phyloP scores from a whole-genome alignment of 2,888 invertebrate genomes.

The Junonia oenone region DNA sequence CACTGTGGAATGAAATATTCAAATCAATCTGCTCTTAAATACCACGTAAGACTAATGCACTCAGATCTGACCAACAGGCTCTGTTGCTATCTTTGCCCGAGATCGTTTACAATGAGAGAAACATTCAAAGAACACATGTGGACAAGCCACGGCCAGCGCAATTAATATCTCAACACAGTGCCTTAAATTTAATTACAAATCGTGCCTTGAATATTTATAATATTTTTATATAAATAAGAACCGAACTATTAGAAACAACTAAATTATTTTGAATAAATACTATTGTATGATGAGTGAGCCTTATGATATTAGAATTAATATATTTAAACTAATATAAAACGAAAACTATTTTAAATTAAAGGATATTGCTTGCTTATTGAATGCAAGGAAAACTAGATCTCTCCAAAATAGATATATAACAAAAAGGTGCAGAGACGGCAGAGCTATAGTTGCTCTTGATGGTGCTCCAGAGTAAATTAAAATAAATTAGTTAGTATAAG shows the following conservation, averaged over 20 bases:
- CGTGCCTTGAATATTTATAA: conserved; percentile 24
- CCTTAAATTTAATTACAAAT: conserved; percentile 43
- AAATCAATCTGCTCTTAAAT: conserved; percentile 84
- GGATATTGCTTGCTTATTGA: conserved; percentile 10
- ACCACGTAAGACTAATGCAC: conserved; percentile 84
- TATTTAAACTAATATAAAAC: conserved; percentile 2
- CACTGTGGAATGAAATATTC: conserved; percentile 85
- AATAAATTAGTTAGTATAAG: conserved; percentile 11
- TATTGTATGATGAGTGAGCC: conserved; percentile 12
- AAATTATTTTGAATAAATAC: conserved; percentile 16
- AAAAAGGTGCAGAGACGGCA: conserved; percentile 12
- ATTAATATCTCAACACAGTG: conserved; percentile 55
- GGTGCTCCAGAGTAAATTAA: conserved; percentile 22
- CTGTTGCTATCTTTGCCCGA: conserved; percentile 84
- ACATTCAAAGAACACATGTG: conserved; percentile 85
- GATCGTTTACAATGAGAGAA: conserved; percentile 84
- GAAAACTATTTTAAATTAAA: conserved; percentile 7
- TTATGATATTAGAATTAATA: conserved; percentile 15
- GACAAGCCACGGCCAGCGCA: conserved; percentile 82
- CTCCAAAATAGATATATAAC: conserved; percentile 23
- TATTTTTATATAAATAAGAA: conserved; percentile 20
- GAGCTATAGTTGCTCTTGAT: conserved; percentile 15
- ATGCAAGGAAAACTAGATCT: conserved; percentile 25
- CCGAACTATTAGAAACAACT: conserved; percentile 17
- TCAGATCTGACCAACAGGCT: conserved; percentile 83